Evolutionary conservation across 2,797 vertebrate species (phyloP).

Genomic region (Denticeps clupeoides): DNA sequence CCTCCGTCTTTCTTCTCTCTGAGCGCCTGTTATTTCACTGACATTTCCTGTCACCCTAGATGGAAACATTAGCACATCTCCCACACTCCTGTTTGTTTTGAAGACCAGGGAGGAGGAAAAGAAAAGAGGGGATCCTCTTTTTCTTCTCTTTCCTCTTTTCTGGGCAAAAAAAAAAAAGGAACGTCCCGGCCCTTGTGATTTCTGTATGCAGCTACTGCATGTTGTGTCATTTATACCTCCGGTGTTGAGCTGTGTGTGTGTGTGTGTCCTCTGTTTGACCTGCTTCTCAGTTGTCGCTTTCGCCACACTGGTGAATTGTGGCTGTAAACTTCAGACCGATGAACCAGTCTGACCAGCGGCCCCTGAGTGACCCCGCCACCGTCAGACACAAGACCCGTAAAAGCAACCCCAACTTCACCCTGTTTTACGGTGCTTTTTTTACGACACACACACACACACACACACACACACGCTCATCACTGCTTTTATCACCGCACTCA

Average conservation of each 20-base stretch:
- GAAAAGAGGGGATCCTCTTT: too few relatives aligned
- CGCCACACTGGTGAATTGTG: conserved; percentile 47
- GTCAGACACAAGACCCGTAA: conserved; percentile 21
- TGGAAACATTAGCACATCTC: conserved; percentile 32
- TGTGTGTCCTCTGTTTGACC: conserved; percentile 41
- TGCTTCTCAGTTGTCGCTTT: conserved; percentile 34
- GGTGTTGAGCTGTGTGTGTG: conserved; percentile 17
- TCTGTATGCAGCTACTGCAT: too few relatives aligned
- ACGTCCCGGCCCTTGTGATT: too few relatives aligned
- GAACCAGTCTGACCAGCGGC: conserved; percentile 65
- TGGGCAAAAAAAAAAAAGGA: too few relatives aligned
- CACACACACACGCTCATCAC: background rate
- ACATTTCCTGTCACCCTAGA: conserved; percentile 34
- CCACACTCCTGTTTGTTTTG: conserved; percentile 25
- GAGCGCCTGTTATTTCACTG: conserved; percentile 20
- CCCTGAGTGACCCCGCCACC: conserved; percentile 54
- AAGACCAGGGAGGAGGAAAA: too few relatives aligned
- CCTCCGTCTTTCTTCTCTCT: conserved; percentile 14
- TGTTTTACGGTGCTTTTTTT: conserved; percentile 23
- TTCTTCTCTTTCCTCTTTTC: background rate
- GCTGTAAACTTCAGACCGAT: conserved; percentile 69
- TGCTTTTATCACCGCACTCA: background rate
- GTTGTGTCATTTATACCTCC: too few relatives aligned
- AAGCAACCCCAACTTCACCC: conserved; percentile 60
- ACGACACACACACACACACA: background rate